These are phyloP conservation scores for Dryadula phaetusa DNA, from an alignment of 2,888 invertebrate species.

Conservation along the genomic window DNA sequence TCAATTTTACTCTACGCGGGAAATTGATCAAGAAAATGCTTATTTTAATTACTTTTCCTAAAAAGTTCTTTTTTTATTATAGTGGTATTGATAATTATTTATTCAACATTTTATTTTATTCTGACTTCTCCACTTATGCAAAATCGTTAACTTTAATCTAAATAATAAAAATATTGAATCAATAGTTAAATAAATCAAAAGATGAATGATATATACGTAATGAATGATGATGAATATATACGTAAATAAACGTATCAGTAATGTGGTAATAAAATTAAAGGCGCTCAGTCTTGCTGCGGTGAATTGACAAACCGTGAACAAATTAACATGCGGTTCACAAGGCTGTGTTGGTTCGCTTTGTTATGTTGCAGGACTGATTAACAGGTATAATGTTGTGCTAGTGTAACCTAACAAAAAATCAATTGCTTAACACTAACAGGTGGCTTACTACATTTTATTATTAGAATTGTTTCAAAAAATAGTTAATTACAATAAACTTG, in stretches of 20 bases:
- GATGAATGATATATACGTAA: no score
- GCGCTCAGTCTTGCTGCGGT: not conserved
- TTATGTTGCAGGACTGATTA: not conserved
- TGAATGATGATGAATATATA: no score
- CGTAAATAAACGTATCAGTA: constrained; percentile 4
- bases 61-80: no score
- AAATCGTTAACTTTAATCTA: not conserved
- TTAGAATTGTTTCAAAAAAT: no score
- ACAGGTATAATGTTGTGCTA: not conserved
- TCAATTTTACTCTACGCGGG: no score
- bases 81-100: no score
- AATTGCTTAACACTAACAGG: not conserved
- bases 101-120: no score
- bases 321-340: constrained; percentile 13
- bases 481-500: no score
- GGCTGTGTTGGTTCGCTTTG: not conserved
- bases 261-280: not conserved
- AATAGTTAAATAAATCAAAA: not conserved
- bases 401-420: not conserved
- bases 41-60: no score
- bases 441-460: not conserved
- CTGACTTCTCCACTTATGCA: not conserved
- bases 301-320: constrained; percentile 10
- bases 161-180: not conserved
- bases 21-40: no score